Percentiles rank a stretch among this genome's conserved stretches.
Evolutionary conservation across 2,797 vertebrate genomes (phyloP).

Genomic region (Xenentodon cancila): DNA sequence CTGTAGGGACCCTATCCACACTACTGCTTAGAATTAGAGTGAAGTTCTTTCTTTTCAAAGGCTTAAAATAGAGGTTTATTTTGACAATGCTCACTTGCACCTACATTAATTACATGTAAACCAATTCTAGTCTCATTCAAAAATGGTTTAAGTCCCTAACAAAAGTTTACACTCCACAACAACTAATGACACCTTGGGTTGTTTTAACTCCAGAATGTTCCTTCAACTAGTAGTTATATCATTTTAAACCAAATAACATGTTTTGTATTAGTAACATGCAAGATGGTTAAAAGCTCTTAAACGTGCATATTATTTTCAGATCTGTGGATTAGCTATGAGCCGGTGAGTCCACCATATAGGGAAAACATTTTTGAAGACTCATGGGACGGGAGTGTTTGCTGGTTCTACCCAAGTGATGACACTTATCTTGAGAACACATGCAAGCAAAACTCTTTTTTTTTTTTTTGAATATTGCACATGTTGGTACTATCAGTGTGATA

Average conservation of each 20-base stretch:
- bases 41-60: too few relatives aligned
- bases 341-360: conserved; percentile 3
- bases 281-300: conserved; percentile 3
- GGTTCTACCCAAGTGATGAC: conserved; percentile 40
- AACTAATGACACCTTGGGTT: too few relatives aligned
- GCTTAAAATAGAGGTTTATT: too few relatives aligned
- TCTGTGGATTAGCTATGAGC: background rate
- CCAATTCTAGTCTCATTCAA: too few relatives aligned
- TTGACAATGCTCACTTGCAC: too few relatives aligned
- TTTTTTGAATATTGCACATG: conserved; percentile 16
- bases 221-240: conserved; percentile 11
- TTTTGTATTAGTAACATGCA: background rate
- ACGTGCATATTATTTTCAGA: background rate
- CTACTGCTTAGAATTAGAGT: too few relatives aligned
- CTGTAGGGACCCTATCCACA: too few relatives aligned
- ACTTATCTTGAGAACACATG: conserved; percentile 36
- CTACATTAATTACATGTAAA: too few relatives aligned
- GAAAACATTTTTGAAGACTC: conserved; percentile 32
- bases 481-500: conserved; percentile 24
- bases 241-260: background rate
- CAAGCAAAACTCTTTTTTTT: conserved; percentile 6
- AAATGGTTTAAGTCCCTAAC: too few relatives aligned
- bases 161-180: too few relatives aligned
- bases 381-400: conserved; percentile 66
- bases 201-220: too few relatives aligned